Evolutionary conservation across 2,888 invertebrate species (phyloP).

Genomic region (Dromius quadrimaculatus): DNA sequence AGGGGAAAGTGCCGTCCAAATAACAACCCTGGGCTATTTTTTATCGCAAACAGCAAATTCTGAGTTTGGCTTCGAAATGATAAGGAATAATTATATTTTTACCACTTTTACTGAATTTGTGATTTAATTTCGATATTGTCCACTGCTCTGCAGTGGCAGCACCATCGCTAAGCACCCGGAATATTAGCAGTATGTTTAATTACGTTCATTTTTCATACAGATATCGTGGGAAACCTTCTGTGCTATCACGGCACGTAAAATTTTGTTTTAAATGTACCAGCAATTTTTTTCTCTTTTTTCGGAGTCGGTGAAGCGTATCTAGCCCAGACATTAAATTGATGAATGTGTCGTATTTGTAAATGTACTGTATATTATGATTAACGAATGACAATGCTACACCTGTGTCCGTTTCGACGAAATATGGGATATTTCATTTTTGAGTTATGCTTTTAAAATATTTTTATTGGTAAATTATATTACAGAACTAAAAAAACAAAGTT

Average conservation of each 20-base stretch:
- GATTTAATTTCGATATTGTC: too few relatives aligned
- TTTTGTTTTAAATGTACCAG: slow-evolving; percentile 29
- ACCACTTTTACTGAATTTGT: too few relatives aligned
- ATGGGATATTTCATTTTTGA: too few relatives aligned
- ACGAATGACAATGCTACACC: slow-evolving; percentile 22
- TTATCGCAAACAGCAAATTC: slow-evolving; percentile 1
- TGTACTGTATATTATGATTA: slow-evolving; percentile 35
- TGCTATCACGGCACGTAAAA: slow-evolving; percentile 25
- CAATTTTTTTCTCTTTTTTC: slow-evolving; percentile 14
- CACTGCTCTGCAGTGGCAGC: not conserved
- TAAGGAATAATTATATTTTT: too few relatives aligned
- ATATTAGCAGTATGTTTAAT: slow-evolving; percentile 42
- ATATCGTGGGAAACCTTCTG: slow-evolving; percentile 9
- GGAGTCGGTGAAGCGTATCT: slow-evolving; percentile 13
- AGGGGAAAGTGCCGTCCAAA: not conserved
- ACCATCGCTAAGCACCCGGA: slow-evolving; percentile 17
- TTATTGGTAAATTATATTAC: too few relatives aligned
- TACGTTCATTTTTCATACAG: slow-evolving; percentile 46
- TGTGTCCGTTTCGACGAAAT: not conserved
- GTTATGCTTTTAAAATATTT: too few relatives aligned
- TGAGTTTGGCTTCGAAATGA: too few relatives aligned
- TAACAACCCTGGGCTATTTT: slow-evolving; percentile 11
- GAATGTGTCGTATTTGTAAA: slow-evolving; percentile 26
- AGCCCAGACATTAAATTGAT: slow-evolving; percentile 9
- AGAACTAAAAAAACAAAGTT: too few relatives aligned